phyloP scores from a whole-genome alignment of 2,797 vertebrate genomes.

The Rhinella marina region DNA sequence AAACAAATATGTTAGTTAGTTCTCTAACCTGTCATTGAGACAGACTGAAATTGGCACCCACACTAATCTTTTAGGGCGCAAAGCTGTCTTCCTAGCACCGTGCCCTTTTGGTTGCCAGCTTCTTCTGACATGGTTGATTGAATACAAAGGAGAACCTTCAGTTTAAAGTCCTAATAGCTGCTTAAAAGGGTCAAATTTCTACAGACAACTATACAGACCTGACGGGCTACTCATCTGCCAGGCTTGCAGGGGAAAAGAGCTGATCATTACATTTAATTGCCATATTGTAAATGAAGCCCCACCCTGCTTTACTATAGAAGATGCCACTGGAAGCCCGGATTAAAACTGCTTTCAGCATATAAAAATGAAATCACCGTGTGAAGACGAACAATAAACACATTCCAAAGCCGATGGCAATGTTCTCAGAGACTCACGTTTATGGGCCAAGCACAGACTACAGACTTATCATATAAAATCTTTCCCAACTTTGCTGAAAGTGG shows the following conservation, averaged over 20 bases:
- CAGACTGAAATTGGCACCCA: background rate
- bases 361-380: conserved; percentile 68
- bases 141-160: background rate
- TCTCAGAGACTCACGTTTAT: conserved; percentile 68
- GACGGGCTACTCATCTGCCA: conserved; percentile 55
- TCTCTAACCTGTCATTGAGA: background rate
- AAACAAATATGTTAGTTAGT: too few species aligned
- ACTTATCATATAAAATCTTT: conserved; percentile 65
- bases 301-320: conserved; percentile 72
- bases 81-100: background rate
- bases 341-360: conserved; percentile 68
- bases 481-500: conserved; percentile 25
- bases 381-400: conserved; percentile 69
- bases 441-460: conserved; percentile 65
- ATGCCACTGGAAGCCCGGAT: conserved; percentile 71
- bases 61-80: background rate
- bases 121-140: background rate
- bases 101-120: background rate
- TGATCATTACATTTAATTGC: conserved; percentile 68
- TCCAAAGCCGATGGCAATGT: conserved; percentile 66
- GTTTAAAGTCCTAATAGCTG: background rate
- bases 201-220: background rate
- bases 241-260: conserved; percentile 62
- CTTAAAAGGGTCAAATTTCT: background rate
- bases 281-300: conserved; percentile 62